Percentiles rank a stretch among this genome's conserved stretches.
phyloP scores from a whole-genome alignment of 2,888 invertebrate species.

The Pyrgus malvae region DNA sequence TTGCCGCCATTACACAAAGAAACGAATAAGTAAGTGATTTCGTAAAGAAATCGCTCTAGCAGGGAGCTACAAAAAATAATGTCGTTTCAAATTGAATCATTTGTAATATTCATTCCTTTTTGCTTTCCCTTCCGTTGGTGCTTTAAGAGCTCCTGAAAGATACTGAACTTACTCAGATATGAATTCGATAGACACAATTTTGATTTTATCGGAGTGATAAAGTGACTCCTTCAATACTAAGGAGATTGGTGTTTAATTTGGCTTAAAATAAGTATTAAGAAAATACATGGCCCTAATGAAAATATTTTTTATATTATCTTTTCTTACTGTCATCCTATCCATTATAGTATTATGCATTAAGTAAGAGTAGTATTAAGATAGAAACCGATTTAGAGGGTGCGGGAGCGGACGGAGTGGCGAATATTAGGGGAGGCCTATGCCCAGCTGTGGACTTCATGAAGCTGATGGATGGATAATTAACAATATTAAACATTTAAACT shows the following conservation, averaged over 20 bases:
- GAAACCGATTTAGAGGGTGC: too few relatives aligned
- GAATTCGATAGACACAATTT: constrained; percentile 1
- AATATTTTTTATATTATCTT: too few relatives aligned
- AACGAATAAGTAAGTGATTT: constrained; percentile 63
- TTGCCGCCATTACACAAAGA: constrained; percentile 55
- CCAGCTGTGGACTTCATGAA: too few relatives aligned
- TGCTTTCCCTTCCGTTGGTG: constrained; percentile 28
- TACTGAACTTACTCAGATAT: constrained; percentile 1
- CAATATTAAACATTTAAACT: too few relatives aligned
- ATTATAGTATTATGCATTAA: too few relatives aligned
- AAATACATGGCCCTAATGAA: too few relatives aligned
- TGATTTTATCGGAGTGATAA: constrained; percentile 3
- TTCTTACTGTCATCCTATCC: too few relatives aligned
- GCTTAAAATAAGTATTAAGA: background rate
- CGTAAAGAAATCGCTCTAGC: constrained; percentile 57
- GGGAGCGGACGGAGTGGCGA: too few relatives aligned
- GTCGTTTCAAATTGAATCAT: constrained; percentile 72
- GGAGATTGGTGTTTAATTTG: background rate
- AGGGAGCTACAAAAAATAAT: constrained; percentile 66
- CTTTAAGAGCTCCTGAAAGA: background rate
- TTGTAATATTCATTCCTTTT: constrained; percentile 74
- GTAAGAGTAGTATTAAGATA: too few relatives aligned
- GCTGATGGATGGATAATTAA: too few relatives aligned
- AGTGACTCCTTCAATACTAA: background rate
- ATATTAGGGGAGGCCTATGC: too few relatives aligned